phyloP scores from a whole-genome alignment of 2,113 vertebrate species.

The Lagopus leucura region DNA sequence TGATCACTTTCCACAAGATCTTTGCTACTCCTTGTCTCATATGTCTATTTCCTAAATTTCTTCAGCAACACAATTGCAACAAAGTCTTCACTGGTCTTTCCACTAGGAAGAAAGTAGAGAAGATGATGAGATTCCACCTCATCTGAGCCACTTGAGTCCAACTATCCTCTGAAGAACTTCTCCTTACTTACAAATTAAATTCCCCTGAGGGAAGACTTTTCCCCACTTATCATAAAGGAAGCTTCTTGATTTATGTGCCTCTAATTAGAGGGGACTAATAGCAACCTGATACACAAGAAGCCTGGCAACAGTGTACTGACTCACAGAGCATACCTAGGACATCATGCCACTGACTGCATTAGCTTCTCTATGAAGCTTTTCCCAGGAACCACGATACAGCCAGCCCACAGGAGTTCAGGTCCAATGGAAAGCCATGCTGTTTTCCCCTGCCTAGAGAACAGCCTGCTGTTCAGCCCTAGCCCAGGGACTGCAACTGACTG shows the following conservation, averaged over 20 bases:
- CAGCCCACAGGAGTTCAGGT: neutral
- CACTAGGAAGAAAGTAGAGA: neutral
- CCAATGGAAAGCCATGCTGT: neutral
- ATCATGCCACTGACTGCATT: neutral
- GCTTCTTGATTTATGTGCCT: neutral
- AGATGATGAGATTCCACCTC: neutral
- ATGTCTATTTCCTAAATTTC: neutral
- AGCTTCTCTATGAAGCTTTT: neutral
- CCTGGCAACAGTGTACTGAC: neutral
- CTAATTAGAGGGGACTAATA: neutral
- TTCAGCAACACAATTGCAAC: neutral
- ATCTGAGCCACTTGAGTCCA: neutral
- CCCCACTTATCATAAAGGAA: neutral
- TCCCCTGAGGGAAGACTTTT: neutral
- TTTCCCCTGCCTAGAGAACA: neutral
- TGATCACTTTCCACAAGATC: no score
- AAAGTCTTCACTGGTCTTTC: neutral
- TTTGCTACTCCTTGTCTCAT: rapidly evolving
- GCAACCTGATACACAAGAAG: neutral
- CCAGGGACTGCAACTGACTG: neutral
- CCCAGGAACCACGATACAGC: neutral
- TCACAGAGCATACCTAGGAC: neutral
- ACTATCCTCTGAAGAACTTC: neutral
- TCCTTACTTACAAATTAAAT: neutral
- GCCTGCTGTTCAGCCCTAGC: neutral